Evolutionary conservation across 1,140 invertebrate genomes (phyloP), one percentile per base, ranked within the genome.

Genomic region (Cherax destructor): DNA sequence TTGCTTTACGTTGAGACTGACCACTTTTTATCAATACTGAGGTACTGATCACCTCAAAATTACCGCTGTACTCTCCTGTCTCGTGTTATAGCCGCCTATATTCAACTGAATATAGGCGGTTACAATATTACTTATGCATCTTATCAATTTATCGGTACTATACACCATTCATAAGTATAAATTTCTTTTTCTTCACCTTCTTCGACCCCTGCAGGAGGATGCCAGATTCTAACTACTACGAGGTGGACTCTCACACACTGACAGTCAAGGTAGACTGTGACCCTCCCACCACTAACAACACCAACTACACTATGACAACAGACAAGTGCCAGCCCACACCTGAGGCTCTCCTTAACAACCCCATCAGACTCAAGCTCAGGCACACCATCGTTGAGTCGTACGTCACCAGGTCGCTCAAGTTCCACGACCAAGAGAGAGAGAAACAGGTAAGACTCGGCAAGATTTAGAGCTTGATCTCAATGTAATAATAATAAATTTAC

Each of bases 301-400:
- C 6, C 13, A 56, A 56, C 52, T 7, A 7, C 52, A 10, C 52
- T 13, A 56, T 0, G 7, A 4, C 7, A 7, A 79, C 76, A 1
- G 86, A 88, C 0, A 24, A 56, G 11, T 92, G 92, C 56, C n/a
- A 65, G 10, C 83, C 90, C 10, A 61, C 79, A 52, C 83, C 69
- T 0, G 79, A 83, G 4, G 56, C 24, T 3, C 52, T 92, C 87
- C 83, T 72, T 9, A 49, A 74, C 5, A 56, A 76, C 61, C 92
- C 92, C 2, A 56, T 92, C 50, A 83, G 81, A 21, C 13, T 83
- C 80, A 83, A 79, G 18, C 41, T 77, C 16, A 65, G 85, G 9
- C 41, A 79, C 16, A 65, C 61, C 49, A 5, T 72, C 11, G 7
- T 77, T 24, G 41, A 85, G 4, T n/a, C 83, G 0, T 77, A 49